Conservation (phyloP, 2,888 invertebrate species). For the Teleogryllus oceanicus region DNA sequence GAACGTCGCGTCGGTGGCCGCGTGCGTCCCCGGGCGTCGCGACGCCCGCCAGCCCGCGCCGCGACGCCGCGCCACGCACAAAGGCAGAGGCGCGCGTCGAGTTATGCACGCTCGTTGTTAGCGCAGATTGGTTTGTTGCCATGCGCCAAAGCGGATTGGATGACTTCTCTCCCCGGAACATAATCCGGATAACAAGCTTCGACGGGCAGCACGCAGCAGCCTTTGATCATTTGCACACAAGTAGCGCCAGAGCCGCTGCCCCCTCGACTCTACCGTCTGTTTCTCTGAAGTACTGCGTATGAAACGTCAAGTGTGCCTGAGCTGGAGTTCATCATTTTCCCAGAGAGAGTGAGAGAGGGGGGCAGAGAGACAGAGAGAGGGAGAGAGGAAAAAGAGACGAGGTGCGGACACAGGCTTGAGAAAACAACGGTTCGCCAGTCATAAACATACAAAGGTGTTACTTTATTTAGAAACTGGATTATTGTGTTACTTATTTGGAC, state of each 20-base stretch:
- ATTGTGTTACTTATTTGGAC: too few species aligned
- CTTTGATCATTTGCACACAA: slow-evolving; percentile 1
- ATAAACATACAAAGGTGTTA: too few species aligned
- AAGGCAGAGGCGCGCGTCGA: not conserved
- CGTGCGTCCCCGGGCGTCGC: too few species aligned
- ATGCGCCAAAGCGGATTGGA: slow-evolving; percentile 8
- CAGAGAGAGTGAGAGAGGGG: too few species aligned
- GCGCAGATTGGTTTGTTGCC: not conserved
- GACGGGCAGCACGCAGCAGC: not conserved
- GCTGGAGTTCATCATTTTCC: too few species aligned
- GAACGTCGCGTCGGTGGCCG: too few species aligned
- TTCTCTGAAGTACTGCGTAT: not conserved
- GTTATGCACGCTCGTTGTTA: not conserved
- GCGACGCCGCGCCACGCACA: not conserved
- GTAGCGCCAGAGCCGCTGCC: not conserved
- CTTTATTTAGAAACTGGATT: too few species aligned
- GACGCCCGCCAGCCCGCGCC: not conserved
- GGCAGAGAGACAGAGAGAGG: too few species aligned
- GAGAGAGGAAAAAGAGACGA: too few species aligned
- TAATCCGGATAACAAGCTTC: slow-evolving; percentile 4
- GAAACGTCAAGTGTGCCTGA: not conserved
- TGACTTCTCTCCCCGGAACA: not conserved
- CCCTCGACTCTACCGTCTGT: not conserved
- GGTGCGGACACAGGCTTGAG: too few species aligned
- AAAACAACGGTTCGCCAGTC: too few species aligned